A percentile compares a stretch with the other conserved stretches of the same genome.
Conservation (phyloP, 1,140 invertebrate species). For the Ostrea denselamellosa region DNA sequence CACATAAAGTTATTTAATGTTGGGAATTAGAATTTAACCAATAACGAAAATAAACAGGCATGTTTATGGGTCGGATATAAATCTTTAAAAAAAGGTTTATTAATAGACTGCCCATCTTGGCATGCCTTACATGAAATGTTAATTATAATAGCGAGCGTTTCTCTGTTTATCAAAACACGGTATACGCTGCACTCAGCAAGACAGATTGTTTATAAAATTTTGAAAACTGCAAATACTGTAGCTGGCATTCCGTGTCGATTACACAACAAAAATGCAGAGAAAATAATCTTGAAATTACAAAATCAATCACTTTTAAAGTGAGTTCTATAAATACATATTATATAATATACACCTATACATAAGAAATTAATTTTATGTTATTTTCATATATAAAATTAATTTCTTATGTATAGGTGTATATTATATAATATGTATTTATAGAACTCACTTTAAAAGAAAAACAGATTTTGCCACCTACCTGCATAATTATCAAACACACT, state of each 20-base stretch:
- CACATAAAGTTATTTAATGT: neutral
- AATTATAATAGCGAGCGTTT: neutral
- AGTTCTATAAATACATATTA: neutral
- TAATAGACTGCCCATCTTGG: constrained; percentile 7
- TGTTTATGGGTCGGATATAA: neutral
- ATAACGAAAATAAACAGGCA: neutral
- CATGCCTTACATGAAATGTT: neutral
- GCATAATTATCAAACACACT: constrained; percentile 71
- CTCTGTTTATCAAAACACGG: neutral
- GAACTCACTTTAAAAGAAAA: neutral
- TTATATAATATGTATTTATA: neutral
- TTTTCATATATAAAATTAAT: too few species aligned
- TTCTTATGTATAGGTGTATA: too few species aligned
- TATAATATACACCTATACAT: too few species aligned
- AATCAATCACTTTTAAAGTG: neutral
- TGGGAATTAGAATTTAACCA: neutral
- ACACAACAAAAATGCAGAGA: neutral
- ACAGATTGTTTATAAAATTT: neutral
- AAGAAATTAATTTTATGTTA: too few species aligned
- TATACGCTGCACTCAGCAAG: neutral
- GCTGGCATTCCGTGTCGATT: neutral
- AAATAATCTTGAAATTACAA: too few species aligned
- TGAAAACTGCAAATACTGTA: neutral
- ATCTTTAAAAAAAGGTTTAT: constrained; percentile 8
- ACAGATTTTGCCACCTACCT: constrained; percentile 49